Conservation (phyloP, 2,113 vertebrate species). For the Macheiramphus alcinus region DNA sequence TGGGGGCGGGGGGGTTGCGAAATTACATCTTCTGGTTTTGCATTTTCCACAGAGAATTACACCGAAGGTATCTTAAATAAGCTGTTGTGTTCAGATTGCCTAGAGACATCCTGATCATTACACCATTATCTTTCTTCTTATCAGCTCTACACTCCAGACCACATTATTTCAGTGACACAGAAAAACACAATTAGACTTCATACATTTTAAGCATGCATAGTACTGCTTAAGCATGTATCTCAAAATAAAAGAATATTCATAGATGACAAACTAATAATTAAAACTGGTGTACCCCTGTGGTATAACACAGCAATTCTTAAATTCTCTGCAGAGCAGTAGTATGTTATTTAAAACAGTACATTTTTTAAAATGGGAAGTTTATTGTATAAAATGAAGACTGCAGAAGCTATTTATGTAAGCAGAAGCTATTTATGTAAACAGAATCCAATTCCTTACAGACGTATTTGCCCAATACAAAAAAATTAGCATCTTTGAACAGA, state of each 20-base stretch:
- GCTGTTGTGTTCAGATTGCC: not conserved
- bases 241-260: not conserved
- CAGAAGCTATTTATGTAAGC: not conserved
- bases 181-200: not conserved
- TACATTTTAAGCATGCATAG: not conserved
- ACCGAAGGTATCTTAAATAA: not conserved
- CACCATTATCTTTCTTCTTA: not conserved
- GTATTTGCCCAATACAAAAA: not conserved
- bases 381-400: not conserved
- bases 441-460: not conserved
- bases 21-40: not conserved
- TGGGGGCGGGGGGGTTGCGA: rapidly evolving
- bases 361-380: not conserved
- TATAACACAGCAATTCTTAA: not conserved
- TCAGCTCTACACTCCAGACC: not conserved
- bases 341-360: not conserved
- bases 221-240: not conserved
- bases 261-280: not conserved
- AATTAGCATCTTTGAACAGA: not conserved
- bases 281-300: not conserved
- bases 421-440: not conserved
- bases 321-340: not conserved
- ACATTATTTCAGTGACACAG: not conserved
- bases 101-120: not conserved
- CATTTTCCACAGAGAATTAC: not conserved